phyloP scores from a whole-genome alignment of 2,888 invertebrate genomes.

The Pyrgus malvae region DNA sequence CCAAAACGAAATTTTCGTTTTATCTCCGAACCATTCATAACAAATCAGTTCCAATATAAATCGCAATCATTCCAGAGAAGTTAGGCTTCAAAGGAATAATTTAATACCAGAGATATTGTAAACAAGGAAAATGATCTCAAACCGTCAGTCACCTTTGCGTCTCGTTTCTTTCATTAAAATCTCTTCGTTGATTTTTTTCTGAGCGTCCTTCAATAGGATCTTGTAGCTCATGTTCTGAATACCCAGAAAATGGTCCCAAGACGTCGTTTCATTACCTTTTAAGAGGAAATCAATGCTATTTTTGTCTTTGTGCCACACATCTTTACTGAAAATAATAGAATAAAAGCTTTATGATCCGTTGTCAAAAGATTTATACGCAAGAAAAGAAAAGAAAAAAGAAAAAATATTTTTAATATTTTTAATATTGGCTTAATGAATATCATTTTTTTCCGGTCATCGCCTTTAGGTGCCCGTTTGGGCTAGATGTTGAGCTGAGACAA shows the following conservation, averaged over 20 bases:
- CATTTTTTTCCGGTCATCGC: too few relatives aligned
- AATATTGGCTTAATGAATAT: too few relatives aligned
- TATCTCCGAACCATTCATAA: neutral
- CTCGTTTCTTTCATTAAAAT: constrained; percentile 12
- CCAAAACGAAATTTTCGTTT: too few relatives aligned
- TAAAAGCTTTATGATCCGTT: too few relatives aligned
- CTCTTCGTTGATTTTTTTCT: constrained; percentile 1
- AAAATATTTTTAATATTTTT: too few relatives aligned
- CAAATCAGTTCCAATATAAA: constrained; percentile 7
- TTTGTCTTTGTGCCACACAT: constrained; percentile 1
- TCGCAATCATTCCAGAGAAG: neutral
- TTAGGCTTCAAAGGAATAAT: constrained; percentile 7
- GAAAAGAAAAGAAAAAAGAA: too few relatives aligned
- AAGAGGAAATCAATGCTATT: neutral
- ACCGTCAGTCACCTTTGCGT: constrained; percentile 8
- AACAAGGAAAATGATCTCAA: constrained; percentile 10
- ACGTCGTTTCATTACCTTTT: neutral
- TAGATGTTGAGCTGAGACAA: too few relatives aligned
- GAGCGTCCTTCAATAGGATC: constrained; percentile 6
- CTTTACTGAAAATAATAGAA: constrained; percentile 11
- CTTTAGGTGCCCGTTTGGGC: too few relatives aligned
- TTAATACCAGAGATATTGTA: constrained; percentile 1
- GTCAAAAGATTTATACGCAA: too few relatives aligned
- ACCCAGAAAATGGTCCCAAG: neutral
- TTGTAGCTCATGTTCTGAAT: constrained; percentile 4